Evolutionary conservation across 1,140 invertebrate species (phyloP).

Genomic region (Yoshiicerus persimilis): DNA sequence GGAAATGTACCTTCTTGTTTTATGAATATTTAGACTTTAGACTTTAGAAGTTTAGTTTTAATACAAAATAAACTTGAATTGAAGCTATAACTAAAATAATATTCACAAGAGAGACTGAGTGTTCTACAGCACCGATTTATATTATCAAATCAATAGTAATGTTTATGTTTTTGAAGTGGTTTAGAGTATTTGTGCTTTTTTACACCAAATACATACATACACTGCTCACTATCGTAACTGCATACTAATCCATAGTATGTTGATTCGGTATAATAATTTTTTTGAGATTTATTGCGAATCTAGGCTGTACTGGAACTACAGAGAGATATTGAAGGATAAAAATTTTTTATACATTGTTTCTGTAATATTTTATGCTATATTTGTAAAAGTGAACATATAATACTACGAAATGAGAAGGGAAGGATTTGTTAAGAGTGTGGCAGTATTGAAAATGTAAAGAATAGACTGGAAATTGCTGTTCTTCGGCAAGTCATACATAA

Average conservation of each 20-base stretch:
- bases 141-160: background rate
- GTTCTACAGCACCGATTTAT: slow-evolving; percentile 6
- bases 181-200: background rate
- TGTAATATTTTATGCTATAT: slow-evolving; percentile 1
- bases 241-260: background rate
- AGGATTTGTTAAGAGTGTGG: background rate
- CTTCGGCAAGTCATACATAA: slow-evolving; percentile 1
- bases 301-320: background rate
- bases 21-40: background rate
- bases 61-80: background rate
- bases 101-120: slow-evolving; percentile 19
- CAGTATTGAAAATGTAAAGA: slow-evolving; percentile 23
- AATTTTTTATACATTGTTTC: background rate
- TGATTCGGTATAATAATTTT: background rate
- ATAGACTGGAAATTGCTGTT: background rate
- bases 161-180: background rate
- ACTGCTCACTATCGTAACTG: background rate
- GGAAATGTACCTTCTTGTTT: background rate
- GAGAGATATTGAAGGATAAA: background rate
- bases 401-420: background rate
- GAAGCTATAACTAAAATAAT: background rate
- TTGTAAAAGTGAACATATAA: background rate
- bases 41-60: background rate
- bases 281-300: background rate
- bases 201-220: background rate